Conservation (phyloP, 2,888 invertebrate genomes). For the Drosophila incognita region DNA sequence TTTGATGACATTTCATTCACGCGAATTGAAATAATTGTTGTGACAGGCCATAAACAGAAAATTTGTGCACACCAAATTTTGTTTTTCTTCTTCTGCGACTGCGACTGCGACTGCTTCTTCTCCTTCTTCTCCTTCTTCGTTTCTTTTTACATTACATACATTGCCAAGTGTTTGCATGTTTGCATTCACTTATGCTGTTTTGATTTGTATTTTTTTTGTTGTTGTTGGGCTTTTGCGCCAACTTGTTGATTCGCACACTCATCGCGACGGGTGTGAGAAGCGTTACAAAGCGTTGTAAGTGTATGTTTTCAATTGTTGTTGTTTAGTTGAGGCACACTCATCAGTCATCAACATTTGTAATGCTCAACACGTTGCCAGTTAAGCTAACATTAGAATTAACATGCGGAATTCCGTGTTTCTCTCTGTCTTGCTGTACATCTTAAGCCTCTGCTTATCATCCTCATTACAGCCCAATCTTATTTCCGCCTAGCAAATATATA, state of each 20-base stretch:
- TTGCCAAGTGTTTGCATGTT: conserved; percentile 2
- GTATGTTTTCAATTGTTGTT: neutral
- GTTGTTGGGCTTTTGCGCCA: conserved; percentile 39
- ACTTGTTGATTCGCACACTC: conserved; percentile 69
- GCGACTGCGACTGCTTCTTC: neutral
- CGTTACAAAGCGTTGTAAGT: conserved; percentile 22
- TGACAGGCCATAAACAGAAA: conserved; percentile 52
- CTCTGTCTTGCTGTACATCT: neutral
- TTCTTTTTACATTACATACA: neutral
- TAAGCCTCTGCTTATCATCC: conserved; percentile 3
- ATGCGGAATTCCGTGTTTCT: conserved; percentile 34
- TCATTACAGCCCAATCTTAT: neutral
- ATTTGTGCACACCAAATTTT: conserved; percentile 15
- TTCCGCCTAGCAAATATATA: conserved; percentile 23
- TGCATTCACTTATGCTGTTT: conserved; percentile 34
- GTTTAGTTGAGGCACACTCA: neutral
- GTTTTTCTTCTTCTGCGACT: neutral
- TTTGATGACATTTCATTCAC: conserved; percentile 57
- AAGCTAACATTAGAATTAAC: conserved; percentile 35
- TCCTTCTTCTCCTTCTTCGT: neutral
- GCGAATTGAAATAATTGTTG: conserved; percentile 41
- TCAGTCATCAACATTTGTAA: neutral
- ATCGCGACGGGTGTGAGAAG: conserved; percentile 48
- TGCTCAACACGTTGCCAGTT: conserved; percentile 26
- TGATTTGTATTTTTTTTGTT: conserved; percentile 6